phyloP scores from a whole-genome alignment of 92 coral and sea anemone species.

The Phymanthus crucifer region DNA sequence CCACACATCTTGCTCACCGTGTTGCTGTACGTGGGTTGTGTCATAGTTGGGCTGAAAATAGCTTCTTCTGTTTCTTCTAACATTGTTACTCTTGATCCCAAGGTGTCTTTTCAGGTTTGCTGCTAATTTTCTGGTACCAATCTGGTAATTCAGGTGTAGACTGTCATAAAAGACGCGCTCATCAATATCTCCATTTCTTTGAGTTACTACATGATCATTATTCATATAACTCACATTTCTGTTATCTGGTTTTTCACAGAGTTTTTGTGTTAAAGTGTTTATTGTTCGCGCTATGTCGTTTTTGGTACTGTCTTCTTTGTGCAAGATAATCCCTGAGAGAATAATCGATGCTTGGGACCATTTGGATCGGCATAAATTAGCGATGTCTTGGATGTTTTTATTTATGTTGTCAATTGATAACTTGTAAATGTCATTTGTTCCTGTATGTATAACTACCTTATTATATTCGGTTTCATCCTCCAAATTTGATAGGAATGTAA shows the following conservation, averaged over 20 bases:
- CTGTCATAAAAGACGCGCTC: neutral
- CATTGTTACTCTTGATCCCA: too few species aligned
- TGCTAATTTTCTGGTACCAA: neutral
- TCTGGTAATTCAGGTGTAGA: neutral
- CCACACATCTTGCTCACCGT: too few species aligned
- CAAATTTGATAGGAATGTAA: neutral
- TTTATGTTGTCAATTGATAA: neutral
- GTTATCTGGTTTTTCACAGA: neutral
- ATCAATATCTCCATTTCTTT: conserved; percentile 3
- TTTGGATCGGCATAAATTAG: neutral
- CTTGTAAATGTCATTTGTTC: conserved; percentile 15
- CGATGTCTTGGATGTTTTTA: neutral
- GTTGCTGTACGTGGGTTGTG: too few species aligned
- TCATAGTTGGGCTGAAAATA: too few species aligned
- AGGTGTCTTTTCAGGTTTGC: conserved; percentile 7
- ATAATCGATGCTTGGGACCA: neutral
- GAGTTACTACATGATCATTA: neutral
- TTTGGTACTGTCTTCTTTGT: neutral
- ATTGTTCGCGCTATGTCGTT: neutral
- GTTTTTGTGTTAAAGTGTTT: neutral
- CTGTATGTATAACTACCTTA: too few species aligned
- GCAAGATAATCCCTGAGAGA: conserved; percentile 20
- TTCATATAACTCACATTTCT: neutral
- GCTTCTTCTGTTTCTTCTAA: too few species aligned
- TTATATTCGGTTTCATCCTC: conserved; percentile 8